These are phyloP conservation scores for Artemia sp. DNA, from an alignment of 2,888 invertebrate species.

Conservation along the genomic window DNA sequence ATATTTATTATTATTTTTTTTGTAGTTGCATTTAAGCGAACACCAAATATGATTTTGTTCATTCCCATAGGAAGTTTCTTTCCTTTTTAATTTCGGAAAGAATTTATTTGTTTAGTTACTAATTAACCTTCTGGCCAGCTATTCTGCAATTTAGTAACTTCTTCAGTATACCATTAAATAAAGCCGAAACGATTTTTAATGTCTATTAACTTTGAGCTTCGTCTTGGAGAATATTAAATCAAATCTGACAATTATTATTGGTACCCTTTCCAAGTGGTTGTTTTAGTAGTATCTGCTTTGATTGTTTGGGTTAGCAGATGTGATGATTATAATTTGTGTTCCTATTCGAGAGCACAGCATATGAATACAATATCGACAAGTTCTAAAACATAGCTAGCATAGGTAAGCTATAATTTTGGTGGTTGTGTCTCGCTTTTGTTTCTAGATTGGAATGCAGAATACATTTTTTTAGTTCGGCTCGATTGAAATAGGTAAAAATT, in stretches of 20 bases:
- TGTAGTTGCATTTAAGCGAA: too few relatives aligned
- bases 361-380: too few relatives aligned
- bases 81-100: conserved; percentile 8
- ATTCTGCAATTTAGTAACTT: conserved; percentile 3
- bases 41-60: background rate
- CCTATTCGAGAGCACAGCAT: too few relatives aligned
- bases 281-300: background rate
- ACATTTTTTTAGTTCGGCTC: too few relatives aligned
- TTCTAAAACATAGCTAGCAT: too few relatives aligned
- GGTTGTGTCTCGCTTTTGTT: too few relatives aligned
- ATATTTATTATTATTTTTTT: too few relatives aligned
- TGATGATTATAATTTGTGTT: too few relatives aligned
- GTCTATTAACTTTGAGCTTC: conserved; percentile 14
- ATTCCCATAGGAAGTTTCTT: conserved; percentile 10
- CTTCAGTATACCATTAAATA: conserved; percentile 8
- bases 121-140: conserved; percentile 12
- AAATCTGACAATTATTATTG: conserved; percentile 14
- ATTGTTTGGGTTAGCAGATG: background rate
- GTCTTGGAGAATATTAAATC: background rate
- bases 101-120: conserved; percentile 14
- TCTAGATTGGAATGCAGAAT: too few relatives aligned
- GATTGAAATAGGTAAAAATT: too few relatives aligned
- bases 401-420: too few relatives aligned
- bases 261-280: background rate
- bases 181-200: conserved; percentile 11